Percentiles rank a stretch among this genome's conserved stretches.
Evolutionary conservation across 2,888 invertebrate genomes (phyloP).

Genomic region (Limulus polyphemus): DNA sequence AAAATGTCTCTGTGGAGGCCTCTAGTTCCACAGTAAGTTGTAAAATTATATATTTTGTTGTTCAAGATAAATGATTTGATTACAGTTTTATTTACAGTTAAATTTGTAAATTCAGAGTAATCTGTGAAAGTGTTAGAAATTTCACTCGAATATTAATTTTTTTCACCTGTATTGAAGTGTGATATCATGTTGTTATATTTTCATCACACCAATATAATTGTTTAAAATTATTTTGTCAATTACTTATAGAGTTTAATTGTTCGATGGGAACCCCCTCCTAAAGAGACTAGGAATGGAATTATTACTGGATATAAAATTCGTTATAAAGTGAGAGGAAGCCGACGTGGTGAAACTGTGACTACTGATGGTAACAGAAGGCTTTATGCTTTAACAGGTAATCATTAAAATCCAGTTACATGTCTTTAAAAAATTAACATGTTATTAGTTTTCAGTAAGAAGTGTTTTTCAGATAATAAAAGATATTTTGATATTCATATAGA

Average conservation of each 20-base stretch:
- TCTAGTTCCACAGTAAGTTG: constrained; percentile 47
- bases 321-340: constrained; percentile 50
- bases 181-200: constrained; percentile 3
- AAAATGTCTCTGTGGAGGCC: constrained; percentile 70
- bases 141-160: constrained; percentile 48
- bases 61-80: too few species aligned
- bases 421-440: too few species aligned
- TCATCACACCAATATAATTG: constrained; percentile 4
- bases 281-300: constrained; percentile 72
- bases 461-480: too few species aligned
- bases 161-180: not conserved
- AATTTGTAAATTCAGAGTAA: too few species aligned
- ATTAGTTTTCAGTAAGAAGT: too few species aligned
- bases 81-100: too few species aligned
- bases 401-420: too few species aligned
- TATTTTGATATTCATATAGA: too few species aligned
- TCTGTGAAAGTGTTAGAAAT: too few species aligned
- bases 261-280: constrained; percentile 80
- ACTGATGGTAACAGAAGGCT: constrained; percentile 73
- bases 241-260: constrained; percentile 43
- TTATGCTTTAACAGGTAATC: constrained; percentile 49
- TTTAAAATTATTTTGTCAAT: constrained; percentile 48
- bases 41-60: too few species aligned
- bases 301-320: constrained; percentile 94
- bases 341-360: constrained; percentile 54